Base-by-base conservation (phyloP, 2,113 vertebrate genomes). In the Pseudonaja textilis region DNA sequence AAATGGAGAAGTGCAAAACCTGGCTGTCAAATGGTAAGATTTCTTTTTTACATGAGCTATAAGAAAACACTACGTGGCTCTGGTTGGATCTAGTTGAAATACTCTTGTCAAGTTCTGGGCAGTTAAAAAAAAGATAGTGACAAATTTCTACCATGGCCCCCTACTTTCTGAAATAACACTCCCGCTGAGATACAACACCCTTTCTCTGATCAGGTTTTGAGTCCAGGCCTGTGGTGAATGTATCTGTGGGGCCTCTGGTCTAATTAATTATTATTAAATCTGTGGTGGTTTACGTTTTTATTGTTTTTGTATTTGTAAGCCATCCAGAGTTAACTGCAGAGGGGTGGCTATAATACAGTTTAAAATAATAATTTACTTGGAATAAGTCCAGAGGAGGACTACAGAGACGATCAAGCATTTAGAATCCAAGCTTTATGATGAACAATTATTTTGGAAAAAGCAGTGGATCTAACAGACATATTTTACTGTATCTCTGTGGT, bases 1-100 rank as follows among this genome's bases (percentile, higher is more conserved):
- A 97, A 99, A 99, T 0, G 99, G 99, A 4, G 99, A 99, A 95
- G 99, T 99, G 42, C 99, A 99, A 97, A 99, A 99, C 96, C 97
- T 99, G 18, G 99, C 99, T 0, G 98, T 99, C 88, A 99, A 98
- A 96, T 99, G 99, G 99, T 99, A 96, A 98, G 97, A 64, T 29
- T 0, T 69, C 0, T 0, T 69, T 69, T 69, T 59, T 23, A 2
- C 87, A 45, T 26, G 7, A 22, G 0, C 0, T 25, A 1, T 74
- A 1, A 0, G 14, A 0, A n/a, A 86, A 45, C 47, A 22, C 22
- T 52, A 29, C 47, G 29, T 39, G 39, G 34, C 18, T 81, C 34
- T 42, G 18, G 34, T 22, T 42, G 34, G 74, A 81, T 34, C 34
- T 18, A 42, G 3, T 3, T 81, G 18, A 81, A 42, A 81, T 81